These are phyloP conservation scores for Calliphora vicina DNA, from an alignment of 1,140 invertebrate species.

Conservation along the genomic window DNA sequence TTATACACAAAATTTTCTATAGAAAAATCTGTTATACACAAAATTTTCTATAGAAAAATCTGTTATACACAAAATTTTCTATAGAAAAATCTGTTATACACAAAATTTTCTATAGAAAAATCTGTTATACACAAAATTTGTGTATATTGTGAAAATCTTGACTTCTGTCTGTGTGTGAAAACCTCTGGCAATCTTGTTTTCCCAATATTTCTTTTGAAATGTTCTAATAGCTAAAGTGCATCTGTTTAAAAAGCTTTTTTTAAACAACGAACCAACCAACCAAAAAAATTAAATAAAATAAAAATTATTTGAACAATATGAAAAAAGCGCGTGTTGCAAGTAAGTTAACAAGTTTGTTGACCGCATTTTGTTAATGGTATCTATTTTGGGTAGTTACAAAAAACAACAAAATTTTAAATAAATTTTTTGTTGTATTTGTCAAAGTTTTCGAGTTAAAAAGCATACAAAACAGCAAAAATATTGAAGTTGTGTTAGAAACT, in stretches of 20 bases:
- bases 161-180: no score
- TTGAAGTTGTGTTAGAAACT: neutral
- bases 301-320: neutral
- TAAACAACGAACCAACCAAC: neutral
- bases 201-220: neutral
- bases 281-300: neutral
- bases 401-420: no score
- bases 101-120: no score
- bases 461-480: neutral
- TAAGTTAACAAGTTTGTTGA: conserved; percentile 13
- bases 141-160: no score
- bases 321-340: conserved; percentile 11
- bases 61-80: no score
- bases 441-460: neutral
- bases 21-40: no score
- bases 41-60: no score
- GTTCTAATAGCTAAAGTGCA: neutral
- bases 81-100: no score
- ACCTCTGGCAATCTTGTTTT: neutral
- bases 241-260: neutral
- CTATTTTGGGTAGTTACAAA: no score
- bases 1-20: no score
- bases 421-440: neutral
- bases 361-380: neutral
- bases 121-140: no score